Evolutionary conservation across 2,797 vertebrate species (phyloP).

Genomic region (Carcharodon carcharias): DNA sequence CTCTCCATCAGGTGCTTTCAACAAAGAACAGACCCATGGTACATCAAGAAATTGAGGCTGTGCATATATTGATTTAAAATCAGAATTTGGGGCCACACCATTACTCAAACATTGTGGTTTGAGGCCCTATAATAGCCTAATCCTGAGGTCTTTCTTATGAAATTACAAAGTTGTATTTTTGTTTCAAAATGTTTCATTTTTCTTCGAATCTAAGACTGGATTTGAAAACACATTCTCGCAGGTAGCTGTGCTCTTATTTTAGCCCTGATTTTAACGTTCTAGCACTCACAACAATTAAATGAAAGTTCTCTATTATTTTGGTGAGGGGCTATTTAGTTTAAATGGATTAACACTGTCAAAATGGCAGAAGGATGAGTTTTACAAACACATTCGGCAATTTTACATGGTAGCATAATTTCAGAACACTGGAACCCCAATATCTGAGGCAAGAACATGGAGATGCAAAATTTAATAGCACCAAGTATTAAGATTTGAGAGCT

Average conservation of each 20-base stretch:
- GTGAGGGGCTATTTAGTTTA: background rate
- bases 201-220: background rate
- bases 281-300: background rate
- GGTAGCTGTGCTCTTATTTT: background rate
- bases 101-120: background rate
- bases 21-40: background rate
- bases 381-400: background rate
- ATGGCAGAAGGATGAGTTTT: background rate
- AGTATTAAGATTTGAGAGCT: background rate
- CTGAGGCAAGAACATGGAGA: background rate
- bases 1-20: background rate
- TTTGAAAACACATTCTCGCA: background rate
- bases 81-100: background rate
- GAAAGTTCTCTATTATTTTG: background rate
- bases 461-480: background rate
- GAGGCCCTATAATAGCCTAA: background rate
- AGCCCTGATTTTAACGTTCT: background rate
- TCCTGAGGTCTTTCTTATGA: background rate
- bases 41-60: background rate
- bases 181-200: background rate
- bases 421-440: background rate
- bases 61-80: background rate
- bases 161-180: background rate
- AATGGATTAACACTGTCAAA: background rate
- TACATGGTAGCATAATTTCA: background rate